Evolutionary conservation across 2,888 invertebrate genomes (phyloP).

Genomic region (Drosophila macrospina): DNA sequence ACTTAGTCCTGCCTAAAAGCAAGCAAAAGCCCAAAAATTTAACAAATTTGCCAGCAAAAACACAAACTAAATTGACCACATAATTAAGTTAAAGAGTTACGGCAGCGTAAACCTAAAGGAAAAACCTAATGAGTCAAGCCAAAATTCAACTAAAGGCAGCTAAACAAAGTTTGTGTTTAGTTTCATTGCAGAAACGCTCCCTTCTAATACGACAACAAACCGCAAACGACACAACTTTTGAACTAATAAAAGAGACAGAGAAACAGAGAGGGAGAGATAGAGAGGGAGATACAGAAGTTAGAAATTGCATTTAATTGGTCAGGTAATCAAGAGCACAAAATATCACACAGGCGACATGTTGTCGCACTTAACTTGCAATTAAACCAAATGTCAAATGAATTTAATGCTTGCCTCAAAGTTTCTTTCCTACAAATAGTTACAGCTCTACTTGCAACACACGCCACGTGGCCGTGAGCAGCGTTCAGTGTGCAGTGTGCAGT

Average conservation of each 20-base stretch:
- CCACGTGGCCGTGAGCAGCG: constrained; percentile 3
- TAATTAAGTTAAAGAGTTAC: constrained; percentile 45
- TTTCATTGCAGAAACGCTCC: constrained; percentile 17
- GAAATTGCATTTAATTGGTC: constrained; percentile 60
- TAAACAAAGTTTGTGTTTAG: constrained; percentile 17
- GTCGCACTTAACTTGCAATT: constrained; percentile 57
- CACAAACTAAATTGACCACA: constrained; percentile 49
- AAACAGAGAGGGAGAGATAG: neutral
- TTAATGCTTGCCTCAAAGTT: constrained; percentile 1
- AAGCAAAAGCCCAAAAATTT: constrained; percentile 9
- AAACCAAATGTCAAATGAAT: constrained; percentile 31
- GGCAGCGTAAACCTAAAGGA: neutral
- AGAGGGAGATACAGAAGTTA: too few species aligned
- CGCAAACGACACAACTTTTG: constrained; percentile 24
- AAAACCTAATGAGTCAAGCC: constrained; percentile 14
- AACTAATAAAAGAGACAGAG: constrained; percentile 3
- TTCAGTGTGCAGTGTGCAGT: constrained; percentile 15
- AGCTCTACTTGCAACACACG: constrained; percentile 11
- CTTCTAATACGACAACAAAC: constrained; percentile 7
- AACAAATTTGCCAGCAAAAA: constrained; percentile 17
- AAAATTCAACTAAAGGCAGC: constrained; percentile 18
- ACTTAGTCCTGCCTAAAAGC: constrained; percentile 33
- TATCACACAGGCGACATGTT: constrained; percentile 49
- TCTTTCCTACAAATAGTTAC: constrained; percentile 25
- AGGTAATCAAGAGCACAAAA: constrained; percentile 18